Conservation (phyloP, 2,113 vertebrate genomes). For the Entomyzon cyanotis region DNA sequence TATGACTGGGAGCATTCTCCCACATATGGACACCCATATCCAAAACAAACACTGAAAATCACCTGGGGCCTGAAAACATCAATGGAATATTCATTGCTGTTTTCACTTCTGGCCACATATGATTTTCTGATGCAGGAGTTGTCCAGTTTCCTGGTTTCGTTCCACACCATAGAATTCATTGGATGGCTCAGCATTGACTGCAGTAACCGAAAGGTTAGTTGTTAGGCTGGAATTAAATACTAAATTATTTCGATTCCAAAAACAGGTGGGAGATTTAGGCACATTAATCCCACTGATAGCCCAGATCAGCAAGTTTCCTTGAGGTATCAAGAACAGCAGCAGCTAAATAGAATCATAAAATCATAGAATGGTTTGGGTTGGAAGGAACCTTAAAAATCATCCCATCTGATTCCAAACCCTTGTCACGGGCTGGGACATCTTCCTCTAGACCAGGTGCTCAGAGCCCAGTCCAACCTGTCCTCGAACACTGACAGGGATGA, state of each 20-base stretch:
- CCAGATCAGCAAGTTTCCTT: background rate
- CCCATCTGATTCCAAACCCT: background rate
- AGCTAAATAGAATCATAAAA: background rate
- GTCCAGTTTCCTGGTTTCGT: background rate
- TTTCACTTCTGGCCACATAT: background rate
- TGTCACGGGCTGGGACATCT: background rate
- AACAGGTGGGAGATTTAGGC: background rate
- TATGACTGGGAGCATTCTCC: background rate
- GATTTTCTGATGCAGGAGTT: background rate
- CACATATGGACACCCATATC: background rate
- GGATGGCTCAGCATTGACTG: background rate
- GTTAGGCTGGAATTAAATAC: background rate
- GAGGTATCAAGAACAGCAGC: background rate
- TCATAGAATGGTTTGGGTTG: background rate
- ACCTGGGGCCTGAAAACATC: background rate
- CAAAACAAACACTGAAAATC: background rate
- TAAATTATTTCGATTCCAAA: background rate
- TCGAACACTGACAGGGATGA: background rate
- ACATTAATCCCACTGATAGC: background rate
- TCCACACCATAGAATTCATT: background rate
- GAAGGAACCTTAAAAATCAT: background rate
- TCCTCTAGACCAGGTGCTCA: background rate
- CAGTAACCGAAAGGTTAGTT: background rate
- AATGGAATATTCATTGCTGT: background rate
- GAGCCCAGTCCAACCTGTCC: background rate